A percentile compares a stretch with the other conserved stretches of the same genome.
phyloP scores from a whole-genome alignment of 1,140 invertebrate genomes.

The Cardiocondyla obscurior region DNA sequence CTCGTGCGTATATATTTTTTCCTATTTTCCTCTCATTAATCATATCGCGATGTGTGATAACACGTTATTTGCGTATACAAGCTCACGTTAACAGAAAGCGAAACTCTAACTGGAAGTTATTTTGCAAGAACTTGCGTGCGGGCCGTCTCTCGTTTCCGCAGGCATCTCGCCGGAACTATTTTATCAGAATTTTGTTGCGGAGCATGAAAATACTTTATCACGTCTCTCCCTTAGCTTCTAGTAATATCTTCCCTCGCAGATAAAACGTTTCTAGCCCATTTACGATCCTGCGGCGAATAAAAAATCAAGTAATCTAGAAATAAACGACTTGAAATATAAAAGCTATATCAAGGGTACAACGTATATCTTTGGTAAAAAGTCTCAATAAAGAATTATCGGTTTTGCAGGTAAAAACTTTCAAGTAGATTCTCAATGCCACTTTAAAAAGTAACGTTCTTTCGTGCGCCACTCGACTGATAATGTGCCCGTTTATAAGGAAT shows the following conservation, averaged over 20 bases:
- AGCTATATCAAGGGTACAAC: background rate
- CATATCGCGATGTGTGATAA: background rate
- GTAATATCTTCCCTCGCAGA: background rate
- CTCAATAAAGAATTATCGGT: constrained; percentile 14
- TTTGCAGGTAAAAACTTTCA: constrained; percentile 7
- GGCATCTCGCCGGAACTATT: constrained; percentile 3
- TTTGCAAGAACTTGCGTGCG: background rate
- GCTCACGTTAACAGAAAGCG: background rate
- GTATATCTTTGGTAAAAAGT: background rate
- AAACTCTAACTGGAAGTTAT: background rate
- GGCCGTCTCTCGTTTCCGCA: background rate
- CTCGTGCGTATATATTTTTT: background rate
- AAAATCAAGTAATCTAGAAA: constrained; percentile 17
- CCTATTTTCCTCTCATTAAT: background rate
- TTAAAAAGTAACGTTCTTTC: constrained; percentile 6
- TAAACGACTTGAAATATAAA: constrained; percentile 23
- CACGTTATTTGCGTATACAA: background rate
- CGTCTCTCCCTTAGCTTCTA: background rate
- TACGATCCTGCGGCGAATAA: background rate
- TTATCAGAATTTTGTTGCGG: constrained; percentile 15
- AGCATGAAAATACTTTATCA: constrained; percentile 11
- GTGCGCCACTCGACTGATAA: constrained; percentile 1
- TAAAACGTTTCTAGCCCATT: constrained; percentile 20
- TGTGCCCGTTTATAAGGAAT: background rate
- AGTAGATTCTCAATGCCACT: constrained; percentile 1